Percentiles rank a stretch among this genome's conserved stretches.
Evolutionary conservation across 2,888 invertebrate genomes (phyloP).

Genomic region (Hyppa rectilinea): DNA sequence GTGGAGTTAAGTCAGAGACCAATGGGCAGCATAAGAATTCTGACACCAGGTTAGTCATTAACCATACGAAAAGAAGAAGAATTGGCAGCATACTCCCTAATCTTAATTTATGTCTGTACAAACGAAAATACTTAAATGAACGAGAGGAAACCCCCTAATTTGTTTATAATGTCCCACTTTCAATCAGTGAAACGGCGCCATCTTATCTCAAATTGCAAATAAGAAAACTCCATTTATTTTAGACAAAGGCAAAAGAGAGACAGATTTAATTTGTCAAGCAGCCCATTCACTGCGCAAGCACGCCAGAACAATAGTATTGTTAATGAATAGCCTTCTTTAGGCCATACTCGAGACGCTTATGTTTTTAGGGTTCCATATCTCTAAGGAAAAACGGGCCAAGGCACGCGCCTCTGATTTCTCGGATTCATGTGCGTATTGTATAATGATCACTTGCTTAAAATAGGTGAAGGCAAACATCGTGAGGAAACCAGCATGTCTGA

Average conservation of each 20-base stretch:
- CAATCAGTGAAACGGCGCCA: constrained; percentile 47
- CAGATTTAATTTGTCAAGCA: constrained; percentile 71
- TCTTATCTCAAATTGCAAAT: constrained; percentile 60
- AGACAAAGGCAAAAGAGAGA: constrained; percentile 64
- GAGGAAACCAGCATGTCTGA: too few species aligned
- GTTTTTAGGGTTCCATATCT: too few species aligned
- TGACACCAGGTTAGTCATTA: too few species aligned
- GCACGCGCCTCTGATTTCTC: too few species aligned
- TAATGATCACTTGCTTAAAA: too few species aligned
- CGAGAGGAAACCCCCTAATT: not conserved
- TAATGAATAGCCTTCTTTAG: constrained; percentile 64
- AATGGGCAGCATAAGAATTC: too few species aligned
- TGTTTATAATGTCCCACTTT: constrained; percentile 46
- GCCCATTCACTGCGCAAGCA: constrained; percentile 56
- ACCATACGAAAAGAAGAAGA: too few species aligned
- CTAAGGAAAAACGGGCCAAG: too few species aligned
- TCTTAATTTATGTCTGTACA: not conserved
- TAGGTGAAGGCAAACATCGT: too few species aligned
- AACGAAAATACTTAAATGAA: not conserved
- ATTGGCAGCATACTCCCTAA: too few species aligned
- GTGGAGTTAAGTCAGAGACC: too few species aligned
- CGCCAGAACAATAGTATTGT: constrained; percentile 65
- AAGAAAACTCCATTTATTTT: constrained; percentile 66
- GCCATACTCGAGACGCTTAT: constrained; percentile 50
- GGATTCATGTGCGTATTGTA: too few species aligned